A percentile compares a stretch with the other conserved stretches of the same genome.
Evolutionary conservation across 2,113 vertebrate genomes (phyloP).

Genomic region (Girardinichthys multiradiatus): DNA sequence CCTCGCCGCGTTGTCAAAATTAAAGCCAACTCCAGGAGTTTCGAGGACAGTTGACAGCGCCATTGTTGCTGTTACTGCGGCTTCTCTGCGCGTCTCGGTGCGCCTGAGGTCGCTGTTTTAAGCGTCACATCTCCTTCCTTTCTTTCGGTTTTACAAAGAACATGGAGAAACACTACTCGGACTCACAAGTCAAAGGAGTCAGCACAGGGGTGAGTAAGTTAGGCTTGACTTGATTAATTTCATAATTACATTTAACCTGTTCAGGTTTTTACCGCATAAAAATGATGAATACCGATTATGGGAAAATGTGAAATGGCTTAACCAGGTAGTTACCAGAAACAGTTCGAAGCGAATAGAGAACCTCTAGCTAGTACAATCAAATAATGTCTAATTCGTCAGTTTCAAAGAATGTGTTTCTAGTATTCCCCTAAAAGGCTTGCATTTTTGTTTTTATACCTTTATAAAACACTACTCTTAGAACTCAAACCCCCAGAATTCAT

Average conservation of each 20-base stretch:
- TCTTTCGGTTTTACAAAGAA: slow-evolving; percentile 43
- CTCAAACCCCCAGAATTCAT: slow-evolving; percentile 60
- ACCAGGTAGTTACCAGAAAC: too few relatives aligned
- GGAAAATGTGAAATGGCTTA: too few relatives aligned
- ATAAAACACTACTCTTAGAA: neutral
- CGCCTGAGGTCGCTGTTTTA: slow-evolving; percentile 64
- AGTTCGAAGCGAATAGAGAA: too few relatives aligned
- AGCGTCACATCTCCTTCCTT: slow-evolving; percentile 30
- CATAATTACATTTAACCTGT: too few relatives aligned
- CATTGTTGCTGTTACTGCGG: slow-evolving; percentile 52
- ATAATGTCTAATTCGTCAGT: too few relatives aligned
- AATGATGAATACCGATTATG: too few relatives aligned
- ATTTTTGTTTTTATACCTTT: too few relatives aligned
- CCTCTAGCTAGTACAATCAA: too few relatives aligned
- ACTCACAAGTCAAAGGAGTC: slow-evolving; percentile 70
- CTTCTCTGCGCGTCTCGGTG: slow-evolving; percentile 29
- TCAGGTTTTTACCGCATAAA: too few relatives aligned
- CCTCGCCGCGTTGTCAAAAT: slow-evolving; percentile 75
- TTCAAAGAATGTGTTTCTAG: too few relatives aligned
- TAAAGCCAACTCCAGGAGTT: slow-evolving; percentile 70
- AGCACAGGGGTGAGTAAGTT: slow-evolving; percentile 79
- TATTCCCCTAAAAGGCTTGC: too few relatives aligned
- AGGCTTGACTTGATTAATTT: too few relatives aligned
- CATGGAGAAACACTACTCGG: slow-evolving; percentile 62
- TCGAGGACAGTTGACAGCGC: slow-evolving; percentile 65